These are phyloP conservation scores for Melikaiella ostensackeni DNA, from an alignment of 2,888 invertebrate species.

Conservation along the genomic window DNA sequence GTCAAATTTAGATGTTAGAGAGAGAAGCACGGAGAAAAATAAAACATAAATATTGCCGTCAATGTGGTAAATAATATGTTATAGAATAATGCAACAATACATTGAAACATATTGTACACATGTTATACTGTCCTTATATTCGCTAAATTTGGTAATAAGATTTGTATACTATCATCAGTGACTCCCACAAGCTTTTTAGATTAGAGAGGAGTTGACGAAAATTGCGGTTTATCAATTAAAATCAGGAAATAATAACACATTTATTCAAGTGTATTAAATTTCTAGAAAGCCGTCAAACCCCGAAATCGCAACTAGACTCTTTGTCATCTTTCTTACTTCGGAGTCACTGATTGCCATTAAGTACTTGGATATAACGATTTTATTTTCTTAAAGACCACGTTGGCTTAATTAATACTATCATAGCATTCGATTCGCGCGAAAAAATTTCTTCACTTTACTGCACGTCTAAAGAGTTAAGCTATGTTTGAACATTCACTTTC, in stretches of 20 bases:
- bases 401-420: background rate
- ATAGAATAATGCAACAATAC: conserved; percentile 34
- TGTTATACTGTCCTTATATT: conserved; percentile 33
- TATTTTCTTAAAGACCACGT: background rate
- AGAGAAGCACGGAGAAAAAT: background rate
- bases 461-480: background rate
- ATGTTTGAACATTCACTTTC: background rate
- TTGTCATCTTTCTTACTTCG: background rate
- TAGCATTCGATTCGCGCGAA: conserved; percentile 7
- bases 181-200: conserved; percentile 33
- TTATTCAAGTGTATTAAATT: conserved; percentile 2
- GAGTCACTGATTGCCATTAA: conserved; percentile 7
- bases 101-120: conserved; percentile 40
- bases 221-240: background rate
- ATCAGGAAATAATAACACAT: background rate
- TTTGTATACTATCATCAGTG: conserved; percentile 38
- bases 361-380: conserved; percentile 28
- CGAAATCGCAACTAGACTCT: background rate
- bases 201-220: conserved; percentile 18
- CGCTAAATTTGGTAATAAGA: conserved; percentile 35
- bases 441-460: conserved; percentile 2
- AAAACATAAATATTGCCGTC: conserved; percentile 15
- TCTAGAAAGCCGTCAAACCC: conserved; percentile 32
- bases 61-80: conserved; percentile 32
- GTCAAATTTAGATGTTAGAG: conserved; percentile 12